phyloP scores from a whole-genome alignment of 1,140 invertebrate genomes.

The Paracyclopina nana region DNA sequence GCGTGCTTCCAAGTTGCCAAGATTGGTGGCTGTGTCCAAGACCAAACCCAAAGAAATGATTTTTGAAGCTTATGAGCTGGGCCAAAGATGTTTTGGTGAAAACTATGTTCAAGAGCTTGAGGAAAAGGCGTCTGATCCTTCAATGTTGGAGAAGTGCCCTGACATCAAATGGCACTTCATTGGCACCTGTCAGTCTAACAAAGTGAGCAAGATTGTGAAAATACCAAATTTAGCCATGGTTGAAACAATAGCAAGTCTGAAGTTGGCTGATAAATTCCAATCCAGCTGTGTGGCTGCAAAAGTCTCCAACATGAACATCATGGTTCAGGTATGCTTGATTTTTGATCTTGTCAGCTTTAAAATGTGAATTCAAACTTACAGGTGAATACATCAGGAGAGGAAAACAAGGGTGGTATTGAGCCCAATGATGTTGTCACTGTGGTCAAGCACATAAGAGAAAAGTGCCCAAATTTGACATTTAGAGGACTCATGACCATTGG shows the following conservation, averaged over 20 bases:
- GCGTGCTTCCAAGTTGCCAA: conserved; percentile 20
- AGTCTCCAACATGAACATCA: too few relatives aligned
- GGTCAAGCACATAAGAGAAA: conserved; percentile 47
- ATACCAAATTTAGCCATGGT: conserved; percentile 55
- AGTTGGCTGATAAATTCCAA: conserved; percentile 56
- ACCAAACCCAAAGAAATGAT: conserved; percentile 61
- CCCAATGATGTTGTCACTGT: conserved; percentile 39
- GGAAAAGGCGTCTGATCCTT: conserved; percentile 49
- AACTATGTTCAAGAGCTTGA: conserved; percentile 34
- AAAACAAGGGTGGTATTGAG: conserved; percentile 70
- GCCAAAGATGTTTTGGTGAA: conserved; percentile 86
- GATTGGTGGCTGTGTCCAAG: conserved; percentile 80
- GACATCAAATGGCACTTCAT: conserved; percentile 97
- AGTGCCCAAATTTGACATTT: conserved; percentile 58
- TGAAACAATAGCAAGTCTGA: conserved; percentile 68
- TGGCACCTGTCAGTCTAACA: conserved; percentile 80
- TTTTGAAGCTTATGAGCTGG: conserved; percentile 58
- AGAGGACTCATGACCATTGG: conserved; percentile 94
- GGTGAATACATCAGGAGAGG: conserved; percentile 85
- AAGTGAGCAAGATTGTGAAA: conserved; percentile 53
- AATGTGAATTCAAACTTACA: too few relatives aligned
- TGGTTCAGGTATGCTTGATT: too few relatives aligned
- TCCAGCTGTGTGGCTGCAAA: too few relatives aligned
- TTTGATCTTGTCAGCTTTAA: too few relatives aligned
- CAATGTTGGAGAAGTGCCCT: conserved; percentile 39